These are phyloP conservation scores for Drosophila paranaensis DNA, from an alignment of 2,888 invertebrate species.

Conservation along the genomic window DNA sequence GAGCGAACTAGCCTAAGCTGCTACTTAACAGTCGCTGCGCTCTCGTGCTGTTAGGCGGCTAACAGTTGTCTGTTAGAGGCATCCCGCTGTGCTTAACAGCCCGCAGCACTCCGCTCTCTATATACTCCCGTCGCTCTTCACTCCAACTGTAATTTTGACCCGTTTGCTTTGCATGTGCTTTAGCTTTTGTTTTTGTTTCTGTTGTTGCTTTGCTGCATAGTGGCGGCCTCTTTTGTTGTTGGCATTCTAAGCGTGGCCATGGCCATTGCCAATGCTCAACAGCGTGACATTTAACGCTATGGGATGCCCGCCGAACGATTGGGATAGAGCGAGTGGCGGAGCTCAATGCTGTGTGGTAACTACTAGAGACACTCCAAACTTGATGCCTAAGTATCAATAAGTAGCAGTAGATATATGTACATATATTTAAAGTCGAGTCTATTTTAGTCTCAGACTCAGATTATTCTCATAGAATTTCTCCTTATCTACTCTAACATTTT, in stretches of 20 bases:
- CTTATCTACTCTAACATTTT: background rate
- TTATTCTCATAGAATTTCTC: background rate
- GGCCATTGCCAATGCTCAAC: constrained; percentile 62
- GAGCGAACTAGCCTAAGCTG: constrained; percentile 8
- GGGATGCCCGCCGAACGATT: constrained; percentile 29
- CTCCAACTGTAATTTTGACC: constrained; percentile 62
- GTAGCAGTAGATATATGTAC: no score
- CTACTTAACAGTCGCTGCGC: constrained; percentile 34
- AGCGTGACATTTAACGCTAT: constrained; percentile 66
- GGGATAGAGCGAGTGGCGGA: background rate
- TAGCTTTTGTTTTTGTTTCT: constrained; percentile 29
- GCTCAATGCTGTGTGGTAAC: background rate
- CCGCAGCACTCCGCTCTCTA: background rate
- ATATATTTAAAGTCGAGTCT: no score
- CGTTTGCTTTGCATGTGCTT: constrained; percentile 48
- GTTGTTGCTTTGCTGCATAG: constrained; percentile 27
- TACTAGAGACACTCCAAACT: background rate
- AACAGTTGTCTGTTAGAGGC: constrained; percentile 27
- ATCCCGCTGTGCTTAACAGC: constrained; percentile 19
- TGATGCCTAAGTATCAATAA: no score
- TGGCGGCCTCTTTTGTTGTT: constrained; percentile 62
- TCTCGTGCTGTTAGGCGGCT: constrained; percentile 30
- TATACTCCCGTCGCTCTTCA: constrained; percentile 9
- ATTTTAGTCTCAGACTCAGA: background rate
- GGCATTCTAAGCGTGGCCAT: constrained; percentile 64